Conservation (phyloP, 2,797 vertebrate genomes). For the Clamator glandarius region DNA sequence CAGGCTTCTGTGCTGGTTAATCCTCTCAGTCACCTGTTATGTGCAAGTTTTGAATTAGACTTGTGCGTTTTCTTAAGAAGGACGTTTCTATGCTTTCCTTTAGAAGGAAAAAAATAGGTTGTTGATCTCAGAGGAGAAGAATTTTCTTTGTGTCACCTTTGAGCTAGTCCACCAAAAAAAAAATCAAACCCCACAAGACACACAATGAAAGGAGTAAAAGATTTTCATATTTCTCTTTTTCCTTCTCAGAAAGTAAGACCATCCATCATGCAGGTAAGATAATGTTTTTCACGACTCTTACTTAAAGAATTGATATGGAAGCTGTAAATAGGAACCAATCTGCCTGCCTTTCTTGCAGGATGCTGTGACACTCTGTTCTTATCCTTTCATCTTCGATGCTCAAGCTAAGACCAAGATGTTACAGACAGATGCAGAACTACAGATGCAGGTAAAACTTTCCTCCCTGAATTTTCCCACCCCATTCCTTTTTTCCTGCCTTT, state of each 20-base stretch:
- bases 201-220: slow-evolving; percentile 17
- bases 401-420: slow-evolving; percentile 99
- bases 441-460: slow-evolving; percentile 90
- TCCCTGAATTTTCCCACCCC: background rate
- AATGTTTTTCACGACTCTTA: background rate
- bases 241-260: slow-evolving; percentile 88
- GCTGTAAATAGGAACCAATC: background rate
- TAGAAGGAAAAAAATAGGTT: background rate
- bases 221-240: slow-evolving; percentile 10
- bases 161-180: background rate
- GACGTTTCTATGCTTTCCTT: background rate
- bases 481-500: background rate
- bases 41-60: background rate
- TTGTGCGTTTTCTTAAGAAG: background rate
- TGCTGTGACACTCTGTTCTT: slow-evolving; percentile 93
- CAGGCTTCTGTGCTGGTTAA: background rate
- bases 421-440: slow-evolving; percentile 95
- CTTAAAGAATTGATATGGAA: slow-evolving; percentile 2
- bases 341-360: slow-evolving; percentile 78
- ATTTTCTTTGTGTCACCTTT: background rate
- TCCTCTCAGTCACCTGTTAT: background rate
- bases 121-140: background rate
- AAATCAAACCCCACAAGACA: background rate
- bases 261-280: slow-evolving; percentile 89
- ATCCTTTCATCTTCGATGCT: slow-evolving; percentile 96